Base-by-base conservation (phyloP, 2,113 vertebrate species). In the Antennarius striatus region DNA sequence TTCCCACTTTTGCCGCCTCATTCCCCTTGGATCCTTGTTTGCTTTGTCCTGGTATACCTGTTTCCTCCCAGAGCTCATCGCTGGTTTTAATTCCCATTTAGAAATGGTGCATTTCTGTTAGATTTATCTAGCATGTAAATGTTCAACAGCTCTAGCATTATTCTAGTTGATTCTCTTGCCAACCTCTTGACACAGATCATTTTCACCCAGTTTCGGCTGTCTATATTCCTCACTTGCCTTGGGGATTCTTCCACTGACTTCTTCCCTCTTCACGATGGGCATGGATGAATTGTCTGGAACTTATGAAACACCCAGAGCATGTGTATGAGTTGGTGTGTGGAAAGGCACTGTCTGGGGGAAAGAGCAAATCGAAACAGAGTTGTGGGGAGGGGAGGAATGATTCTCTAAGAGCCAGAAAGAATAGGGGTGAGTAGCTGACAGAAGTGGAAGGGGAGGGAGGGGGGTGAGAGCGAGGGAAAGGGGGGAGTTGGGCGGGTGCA, bases 401-500 rank as follows among this genome's bases (percentile, higher is more conserved):
- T 74, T 79, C 78, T 74, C 54, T 61, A 66, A 77, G 75, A 80
- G 52, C 10, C 62, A 73, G 80, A 82, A 73, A 75, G 86, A 80
- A 80, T 77, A 74, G 71, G 82, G 76, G 83, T 82, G 87, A 77
- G 78, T 16, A 65, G 15, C 58, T 36, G 62, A 67, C 53, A 71
- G 57, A 66, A 82, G 56, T 66, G 63, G 58, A 82, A 82, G 48
- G 72, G 39, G 36, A 13, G 50, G 22, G 59, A 13, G 70, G 14
- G 85, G 50, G 22, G 60, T 11, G 71, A 15, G 85, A 89, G 89
- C 71, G 47, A 68, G 42, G 6, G 17, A 22, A 52, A 56, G 58
- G 54, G 42, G 62, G 68, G 89, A 90, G 91, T 87, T 91, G 92
- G 94, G 92, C 87, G 93, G 93, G 93, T 88, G 89, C 90, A 69